Base-by-base conservation (phyloP, 1,140 invertebrate genomes). In the Pseudomyrmex cubaensis region DNA sequence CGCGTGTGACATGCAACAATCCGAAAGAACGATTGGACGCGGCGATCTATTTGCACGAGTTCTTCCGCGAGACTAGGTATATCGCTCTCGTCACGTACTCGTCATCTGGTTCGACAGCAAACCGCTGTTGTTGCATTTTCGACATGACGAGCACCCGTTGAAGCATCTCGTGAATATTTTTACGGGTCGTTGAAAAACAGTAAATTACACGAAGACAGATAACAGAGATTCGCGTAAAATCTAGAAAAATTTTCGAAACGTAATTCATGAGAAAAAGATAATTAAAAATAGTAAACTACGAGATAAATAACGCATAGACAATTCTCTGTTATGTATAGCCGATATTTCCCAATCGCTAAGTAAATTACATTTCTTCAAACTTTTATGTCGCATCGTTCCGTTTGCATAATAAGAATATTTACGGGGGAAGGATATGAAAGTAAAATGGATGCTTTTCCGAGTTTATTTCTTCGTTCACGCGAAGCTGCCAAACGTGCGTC, bases 61-160 rank as follows among this genome's bases (percentile, higher is more conserved):
- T 78, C 63, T 56, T 67, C 2, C 75, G 7, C 63, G 63, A 56
- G 22, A 12, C 62, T 56, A 46, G 75, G 13, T 46, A 67, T 17
- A 67, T 17, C 35, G n/a, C n/a, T 48, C 62, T 77, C 75, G 76
- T 78, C 75, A 69, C 13, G 46, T 15, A 48, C 75, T 78, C 75
- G 64, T 78, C 76, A 78, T 70, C 76, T 78, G 54, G 64, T 25
- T 48, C 76, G 64, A 70, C 54, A 78, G 76, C 76, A n/a, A 78
- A 46, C 61, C 44, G 61, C n/a, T 25, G 75, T 52, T 78, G 64
- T 69, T 64, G 64, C 64, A 59, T 70, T 35, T 35, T 70, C 76
- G 64, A 78, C 76, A 44, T 78, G 76, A 78, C 44, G 64, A 48
- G 64, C 20, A 35, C 10, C 8, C 35, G 64, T 22, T 57, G 76